phyloP scores from a whole-genome alignment of 2,888 invertebrate species.

The Sphaerophoria rueppellii region DNA sequence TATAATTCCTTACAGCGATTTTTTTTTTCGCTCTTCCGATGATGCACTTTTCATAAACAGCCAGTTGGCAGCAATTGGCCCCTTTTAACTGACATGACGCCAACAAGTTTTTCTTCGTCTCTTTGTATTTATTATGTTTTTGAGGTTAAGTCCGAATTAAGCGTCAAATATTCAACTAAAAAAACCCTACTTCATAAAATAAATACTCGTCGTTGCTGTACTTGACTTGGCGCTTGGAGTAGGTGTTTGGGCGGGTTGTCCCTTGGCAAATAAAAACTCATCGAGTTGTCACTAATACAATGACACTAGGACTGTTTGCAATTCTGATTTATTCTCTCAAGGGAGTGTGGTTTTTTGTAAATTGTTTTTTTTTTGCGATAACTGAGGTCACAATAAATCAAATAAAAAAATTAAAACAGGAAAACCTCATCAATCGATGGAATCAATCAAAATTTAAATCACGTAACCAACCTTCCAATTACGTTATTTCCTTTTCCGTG shows the following conservation, averaged over 20 bases:
- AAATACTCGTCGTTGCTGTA: not conserved
- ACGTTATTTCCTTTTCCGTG: not conserved
- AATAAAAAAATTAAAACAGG: not conserved
- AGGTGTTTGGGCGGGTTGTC: not conserved
- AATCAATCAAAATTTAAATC: slow-evolving; percentile 51
- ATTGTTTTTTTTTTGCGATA: slow-evolving; percentile 1
- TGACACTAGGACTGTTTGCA: not conserved
- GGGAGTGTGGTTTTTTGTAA: not conserved
- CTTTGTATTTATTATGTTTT: slow-evolving; percentile 13
- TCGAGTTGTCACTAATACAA: slow-evolving; percentile 28
- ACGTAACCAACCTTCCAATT: slow-evolving; percentile 44
- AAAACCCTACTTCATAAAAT: slow-evolving; percentile 21
- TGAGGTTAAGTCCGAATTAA: slow-evolving; percentile 54
- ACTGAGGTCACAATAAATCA: not conserved
- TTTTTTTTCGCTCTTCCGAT: not conserved
- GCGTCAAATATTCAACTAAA: slow-evolving; percentile 16
- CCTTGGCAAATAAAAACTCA: slow-evolving; percentile 21
- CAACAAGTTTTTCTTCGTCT: not conserved
- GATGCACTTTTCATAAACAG: not conserved
- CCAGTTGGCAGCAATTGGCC: slow-evolving; percentile 20
- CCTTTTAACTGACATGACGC: not conserved
- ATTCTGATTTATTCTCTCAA: not conserved
- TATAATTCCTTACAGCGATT: not conserved
- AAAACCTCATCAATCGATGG: slow-evolving; percentile 33
- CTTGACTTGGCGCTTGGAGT: too few relatives aligned